Conservation (phyloP, 2,888 invertebrate species). For the Stenurella melanura region DNA sequence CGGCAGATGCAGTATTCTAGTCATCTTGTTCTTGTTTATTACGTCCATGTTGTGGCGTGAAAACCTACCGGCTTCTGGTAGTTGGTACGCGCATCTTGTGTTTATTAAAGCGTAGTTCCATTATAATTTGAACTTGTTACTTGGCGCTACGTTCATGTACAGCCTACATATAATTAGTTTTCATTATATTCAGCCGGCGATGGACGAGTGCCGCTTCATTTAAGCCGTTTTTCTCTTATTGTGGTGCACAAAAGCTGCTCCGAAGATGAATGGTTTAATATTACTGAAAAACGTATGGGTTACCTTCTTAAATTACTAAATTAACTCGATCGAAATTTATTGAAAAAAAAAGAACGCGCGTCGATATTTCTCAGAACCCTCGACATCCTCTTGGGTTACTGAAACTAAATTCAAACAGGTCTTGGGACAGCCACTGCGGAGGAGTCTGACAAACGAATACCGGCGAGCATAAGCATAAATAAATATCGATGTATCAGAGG, state of each 20-base stretch:
- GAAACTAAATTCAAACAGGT: conserved; percentile 25
- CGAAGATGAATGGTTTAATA: conserved; percentile 7
- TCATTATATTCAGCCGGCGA: background rate
- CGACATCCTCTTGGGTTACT: conserved; percentile 15
- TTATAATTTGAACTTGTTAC: conserved; percentile 33
- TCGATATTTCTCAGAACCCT: conserved; percentile 21
- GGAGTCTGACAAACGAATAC: background rate
- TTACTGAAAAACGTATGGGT: conserved; percentile 9
- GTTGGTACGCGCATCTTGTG: conserved; percentile 25
- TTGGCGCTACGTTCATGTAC: conserved; percentile 21
- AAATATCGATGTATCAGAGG: conserved; percentile 1
- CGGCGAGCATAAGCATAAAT: background rate
- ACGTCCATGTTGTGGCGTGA: conserved; percentile 13
- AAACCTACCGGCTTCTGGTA: conserved; percentile 28
- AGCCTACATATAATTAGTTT: conserved; percentile 34
- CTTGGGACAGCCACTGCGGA: background rate
- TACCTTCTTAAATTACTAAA: conserved; percentile 21
- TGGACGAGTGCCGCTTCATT: conserved; percentile 7
- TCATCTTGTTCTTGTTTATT: conserved; percentile 22
- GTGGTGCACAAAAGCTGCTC: background rate
- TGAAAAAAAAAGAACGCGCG: background rate
- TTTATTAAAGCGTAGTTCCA: conserved; percentile 37
- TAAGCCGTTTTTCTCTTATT: background rate
- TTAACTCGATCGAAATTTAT: conserved; percentile 21
- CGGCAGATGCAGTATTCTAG: conserved; percentile 7